Evolutionary conservation across 2,888 invertebrate species (phyloP).

Genomic region (Hedychridium roseum): DNA sequence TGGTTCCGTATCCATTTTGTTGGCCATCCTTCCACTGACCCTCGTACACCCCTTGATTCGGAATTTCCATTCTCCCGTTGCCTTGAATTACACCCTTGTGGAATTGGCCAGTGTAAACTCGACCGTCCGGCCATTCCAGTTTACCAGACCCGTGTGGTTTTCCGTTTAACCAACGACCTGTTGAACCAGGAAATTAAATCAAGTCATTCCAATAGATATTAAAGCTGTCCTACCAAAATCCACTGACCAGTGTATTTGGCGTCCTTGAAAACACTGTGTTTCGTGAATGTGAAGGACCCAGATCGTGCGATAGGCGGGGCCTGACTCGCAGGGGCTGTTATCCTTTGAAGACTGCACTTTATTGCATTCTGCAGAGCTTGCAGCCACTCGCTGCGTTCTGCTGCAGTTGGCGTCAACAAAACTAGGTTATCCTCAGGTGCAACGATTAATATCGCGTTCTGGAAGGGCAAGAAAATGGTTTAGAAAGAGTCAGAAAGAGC

Average conservation of each 20-base stretch:
- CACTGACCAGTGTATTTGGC: slow-evolving; percentile 76
- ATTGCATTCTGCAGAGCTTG: slow-evolving; percentile 80
- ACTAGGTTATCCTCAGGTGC: slow-evolving; percentile 82
- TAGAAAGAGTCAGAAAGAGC: too few relatives aligned
- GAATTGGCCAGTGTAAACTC: slow-evolving; percentile 82
- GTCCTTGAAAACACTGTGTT: slow-evolving; percentile 76
- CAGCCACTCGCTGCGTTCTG: slow-evolving; percentile 82
- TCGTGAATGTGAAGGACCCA: slow-evolving; percentile 77
- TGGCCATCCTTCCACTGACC: slow-evolving; percentile 83
- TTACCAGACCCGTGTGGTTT: slow-evolving; percentile 86
- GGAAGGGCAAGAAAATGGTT: slow-evolving; percentile 21
- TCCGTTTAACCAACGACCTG: slow-evolving; percentile 80
- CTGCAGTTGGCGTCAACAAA: slow-evolving; percentile 72
- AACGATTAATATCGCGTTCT: slow-evolving; percentile 73
- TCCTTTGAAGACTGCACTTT: slow-evolving; percentile 72
- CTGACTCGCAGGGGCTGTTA: slow-evolving; percentile 67
- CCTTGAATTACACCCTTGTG: slow-evolving; percentile 78
- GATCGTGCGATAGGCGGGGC: slow-evolving; percentile 77
- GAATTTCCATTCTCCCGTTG: slow-evolving; percentile 75
- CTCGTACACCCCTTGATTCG: slow-evolving; percentile 76
- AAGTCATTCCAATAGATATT: too few relatives aligned
- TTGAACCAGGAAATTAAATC: too few relatives aligned
- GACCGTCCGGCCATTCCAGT: slow-evolving; percentile 83
- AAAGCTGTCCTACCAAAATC: slow-evolving; percentile 2
- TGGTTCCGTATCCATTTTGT: slow-evolving; percentile 81